A percentile compares a stretch with the other conserved stretches of the same genome.
Conservation (phyloP, 2,888 invertebrate species). For the Sclerodermus sp. region DNA sequence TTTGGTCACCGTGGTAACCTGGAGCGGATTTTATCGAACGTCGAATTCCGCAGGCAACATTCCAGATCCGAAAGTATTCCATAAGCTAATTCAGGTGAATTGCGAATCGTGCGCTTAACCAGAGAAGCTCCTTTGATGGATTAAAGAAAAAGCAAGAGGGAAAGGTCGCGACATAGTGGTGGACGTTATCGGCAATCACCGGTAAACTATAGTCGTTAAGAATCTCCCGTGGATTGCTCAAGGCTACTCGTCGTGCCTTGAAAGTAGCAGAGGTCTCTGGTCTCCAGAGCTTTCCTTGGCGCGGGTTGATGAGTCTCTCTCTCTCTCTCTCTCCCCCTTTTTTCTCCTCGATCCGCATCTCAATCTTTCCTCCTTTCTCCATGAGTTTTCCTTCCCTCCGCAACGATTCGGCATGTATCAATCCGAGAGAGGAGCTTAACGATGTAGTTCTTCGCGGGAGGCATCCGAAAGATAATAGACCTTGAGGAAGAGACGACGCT, state of each 20-base stretch:
- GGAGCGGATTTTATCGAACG: conserved; percentile 47
- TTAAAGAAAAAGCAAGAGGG: conserved; percentile 22
- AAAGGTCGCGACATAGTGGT: conserved; percentile 9
- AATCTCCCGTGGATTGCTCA: conserved; percentile 28
- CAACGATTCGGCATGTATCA: conserved; percentile 30
- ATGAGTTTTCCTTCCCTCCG: background rate
- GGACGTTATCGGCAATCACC: conserved; percentile 37
- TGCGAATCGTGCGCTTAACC: too few species aligned
- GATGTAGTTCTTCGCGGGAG: conserved; percentile 11
- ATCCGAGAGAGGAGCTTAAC: conserved; percentile 18
- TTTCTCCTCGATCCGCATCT: conserved; percentile 36
- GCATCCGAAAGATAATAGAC: conserved; percentile 46
- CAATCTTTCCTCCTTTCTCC: conserved; percentile 25
- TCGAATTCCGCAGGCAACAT: conserved; percentile 39
- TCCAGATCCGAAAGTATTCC: conserved; percentile 40
- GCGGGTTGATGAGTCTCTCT: conserved; percentile 32
- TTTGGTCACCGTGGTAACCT: conserved; percentile 35
- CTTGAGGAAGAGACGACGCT: conserved; percentile 26
- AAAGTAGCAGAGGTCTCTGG: conserved; percentile 1
- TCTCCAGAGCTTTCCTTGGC: conserved; percentile 18
- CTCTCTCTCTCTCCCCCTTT: too few species aligned
- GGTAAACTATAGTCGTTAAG: conserved; percentile 37
- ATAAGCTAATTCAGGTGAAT: conserved; percentile 28
- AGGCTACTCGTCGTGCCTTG: conserved; percentile 20
- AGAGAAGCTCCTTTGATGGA: too few species aligned